Percentiles rank a stretch among this genome's conserved stretches.
Conservation (phyloP, 2,797 vertebrate species). For the Sebastes hubbsi region DNA sequence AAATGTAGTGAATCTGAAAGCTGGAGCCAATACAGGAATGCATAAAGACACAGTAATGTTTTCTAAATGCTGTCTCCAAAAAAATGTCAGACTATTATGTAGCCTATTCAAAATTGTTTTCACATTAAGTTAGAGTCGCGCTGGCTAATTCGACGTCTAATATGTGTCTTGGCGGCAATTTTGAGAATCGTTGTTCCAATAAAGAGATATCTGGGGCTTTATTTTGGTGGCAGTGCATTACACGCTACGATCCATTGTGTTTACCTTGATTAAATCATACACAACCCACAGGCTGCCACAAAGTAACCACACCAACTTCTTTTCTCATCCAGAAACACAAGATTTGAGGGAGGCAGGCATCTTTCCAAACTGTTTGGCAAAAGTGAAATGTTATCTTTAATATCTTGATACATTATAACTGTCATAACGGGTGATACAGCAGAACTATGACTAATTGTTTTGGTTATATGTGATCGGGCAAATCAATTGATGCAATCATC, state of each 20-base stretch:
- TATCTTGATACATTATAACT: background rate
- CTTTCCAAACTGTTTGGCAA: background rate
- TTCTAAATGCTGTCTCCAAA: background rate
- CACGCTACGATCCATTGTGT: background rate
- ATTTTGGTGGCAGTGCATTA: background rate
- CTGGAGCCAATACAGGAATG: background rate
- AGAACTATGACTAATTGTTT: background rate
- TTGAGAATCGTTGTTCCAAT: constrained; percentile 12
- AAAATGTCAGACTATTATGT: background rate
- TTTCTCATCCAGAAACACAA: background rate
- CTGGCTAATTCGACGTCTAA: constrained; percentile 6
- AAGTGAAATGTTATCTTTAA: background rate
- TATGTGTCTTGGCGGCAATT: constrained; percentile 22
- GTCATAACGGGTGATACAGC: background rate
- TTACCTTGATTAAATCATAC: constrained; percentile 20
- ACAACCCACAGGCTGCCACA: background rate
- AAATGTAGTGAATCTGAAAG: background rate
- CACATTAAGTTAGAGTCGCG: constrained; percentile 1
- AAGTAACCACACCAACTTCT: background rate
- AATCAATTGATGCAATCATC: background rate
- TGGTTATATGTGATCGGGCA: background rate
- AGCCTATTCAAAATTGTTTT: constrained; percentile 10
- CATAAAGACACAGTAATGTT: background rate
- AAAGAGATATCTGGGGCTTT: constrained; percentile 16
- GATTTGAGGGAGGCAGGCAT: background rate